A percentile compares a stretch with the other conserved stretches of the same genome.
Conservation (phyloP, 2,113 vertebrate species). For the Dicentrarchus labrax region DNA sequence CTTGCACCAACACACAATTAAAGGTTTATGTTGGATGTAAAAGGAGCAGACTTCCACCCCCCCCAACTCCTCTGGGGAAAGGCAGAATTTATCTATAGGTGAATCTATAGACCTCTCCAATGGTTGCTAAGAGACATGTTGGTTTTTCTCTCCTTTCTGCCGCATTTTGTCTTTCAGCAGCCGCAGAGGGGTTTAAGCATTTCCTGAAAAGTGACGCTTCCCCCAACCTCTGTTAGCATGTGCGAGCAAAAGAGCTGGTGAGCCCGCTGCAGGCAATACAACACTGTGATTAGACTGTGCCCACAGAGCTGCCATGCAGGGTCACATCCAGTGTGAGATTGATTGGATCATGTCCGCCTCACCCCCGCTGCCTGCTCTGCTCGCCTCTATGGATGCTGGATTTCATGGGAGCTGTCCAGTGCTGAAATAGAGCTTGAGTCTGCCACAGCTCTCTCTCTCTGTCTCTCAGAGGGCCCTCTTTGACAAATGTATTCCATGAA, state of each 20-base stretch:
- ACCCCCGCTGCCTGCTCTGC: neutral
- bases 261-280: slow-evolving; percentile 37
- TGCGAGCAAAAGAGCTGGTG: slow-evolving; percentile 31
- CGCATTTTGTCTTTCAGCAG: neutral
- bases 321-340: slow-evolving; percentile 53
- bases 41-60: neutral
- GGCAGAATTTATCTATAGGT: slow-evolving; percentile 22
- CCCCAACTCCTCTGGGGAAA: neutral
- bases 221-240: neutral
- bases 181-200: slow-evolving; percentile 27
- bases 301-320: slow-evolving; percentile 59
- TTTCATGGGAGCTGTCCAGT: slow-evolving; percentile 71
- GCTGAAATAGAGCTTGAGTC: slow-evolving; percentile 61
- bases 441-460: neutral
- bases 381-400: neutral
- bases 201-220: slow-evolving; percentile 35
- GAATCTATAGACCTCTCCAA: slow-evolving; percentile 16
- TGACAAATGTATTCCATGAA: neutral
- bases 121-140: slow-evolving; percentile 56
- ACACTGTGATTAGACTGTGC: slow-evolving; percentile 60
- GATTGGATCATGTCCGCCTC: slow-evolving; percentile 60
- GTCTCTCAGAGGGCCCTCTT: neutral
- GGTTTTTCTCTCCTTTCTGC: slow-evolving; percentile 23
- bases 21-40: neutral
- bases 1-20: neutral